phyloP scores from a whole-genome alignment of 2,113 vertebrate genomes.

The Acanthochromis polyacanthus region DNA sequence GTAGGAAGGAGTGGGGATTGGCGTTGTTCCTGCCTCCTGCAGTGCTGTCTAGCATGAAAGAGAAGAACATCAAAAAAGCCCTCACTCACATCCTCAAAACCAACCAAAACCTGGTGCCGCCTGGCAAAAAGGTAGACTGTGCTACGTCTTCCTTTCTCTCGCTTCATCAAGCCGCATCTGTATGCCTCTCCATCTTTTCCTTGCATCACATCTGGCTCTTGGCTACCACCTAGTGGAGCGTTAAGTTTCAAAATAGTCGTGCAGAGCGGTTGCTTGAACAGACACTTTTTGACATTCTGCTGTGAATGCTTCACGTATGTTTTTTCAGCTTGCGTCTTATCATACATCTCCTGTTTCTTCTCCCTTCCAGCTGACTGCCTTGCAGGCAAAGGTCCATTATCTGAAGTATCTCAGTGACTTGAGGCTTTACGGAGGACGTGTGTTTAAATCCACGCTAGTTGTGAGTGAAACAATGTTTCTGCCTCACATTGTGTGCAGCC shows the following conservation, averaged over 20 bases:
- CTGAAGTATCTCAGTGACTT: constrained; percentile 98
- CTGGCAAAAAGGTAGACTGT: constrained; percentile 94
- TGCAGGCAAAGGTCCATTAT: constrained; percentile 99
- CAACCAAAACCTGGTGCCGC: constrained; percentile 98
- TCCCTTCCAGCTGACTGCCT: constrained; percentile 90
- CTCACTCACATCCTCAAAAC: constrained; percentile 98
- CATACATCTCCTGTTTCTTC: constrained; percentile 4
- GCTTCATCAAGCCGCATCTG: neutral
- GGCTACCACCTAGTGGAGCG: constrained; percentile 60
- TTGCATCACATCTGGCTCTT: constrained; percentile 31
- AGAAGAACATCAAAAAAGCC: constrained; percentile 99
- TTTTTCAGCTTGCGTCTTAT: neutral
- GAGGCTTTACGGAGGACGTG: constrained; percentile 94
- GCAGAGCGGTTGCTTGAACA: neutral
- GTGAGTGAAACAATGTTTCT: constrained; percentile 81
- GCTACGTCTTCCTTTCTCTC: neutral
- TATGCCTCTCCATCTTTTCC: neutral
- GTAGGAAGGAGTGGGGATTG: constrained; percentile 98
- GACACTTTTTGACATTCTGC: neutral
- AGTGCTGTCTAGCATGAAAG: constrained; percentile 99
- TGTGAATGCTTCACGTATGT: neutral
- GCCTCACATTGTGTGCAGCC: neutral
- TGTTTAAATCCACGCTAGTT: constrained; percentile 95
- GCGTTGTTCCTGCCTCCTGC: constrained; percentile 96
- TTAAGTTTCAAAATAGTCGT: constrained; percentile 13